These are phyloP conservation scores for Rhizomys pruinosus DNA, from an alignment of 2,113 vertebrate species.

Conservation along the genomic window DNA sequence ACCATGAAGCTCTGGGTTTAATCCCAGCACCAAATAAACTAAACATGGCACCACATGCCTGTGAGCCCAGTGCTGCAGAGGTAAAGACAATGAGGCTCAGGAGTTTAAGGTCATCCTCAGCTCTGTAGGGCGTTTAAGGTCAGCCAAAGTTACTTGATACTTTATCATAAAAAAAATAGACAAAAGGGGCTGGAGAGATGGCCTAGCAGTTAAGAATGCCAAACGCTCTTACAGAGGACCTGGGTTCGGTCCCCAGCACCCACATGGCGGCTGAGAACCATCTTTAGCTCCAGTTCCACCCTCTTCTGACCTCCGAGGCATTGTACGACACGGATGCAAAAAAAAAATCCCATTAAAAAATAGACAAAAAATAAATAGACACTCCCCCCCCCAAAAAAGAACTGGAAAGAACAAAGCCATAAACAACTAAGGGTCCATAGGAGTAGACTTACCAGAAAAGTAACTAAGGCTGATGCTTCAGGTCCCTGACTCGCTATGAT, in stretches of 20 bases:
- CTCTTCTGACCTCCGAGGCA: too few species aligned
- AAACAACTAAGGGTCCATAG: background rate
- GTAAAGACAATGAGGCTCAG: background rate
- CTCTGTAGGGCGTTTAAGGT: background rate
- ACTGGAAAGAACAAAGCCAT: background rate
- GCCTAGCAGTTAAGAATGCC: too few species aligned
- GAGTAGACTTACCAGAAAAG: background rate
- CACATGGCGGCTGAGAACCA: too few species aligned
- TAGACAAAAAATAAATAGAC: too few species aligned
- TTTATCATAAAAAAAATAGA: background rate
- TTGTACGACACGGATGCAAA: too few species aligned
- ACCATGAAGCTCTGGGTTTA: rapidly evolving
- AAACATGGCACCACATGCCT: background rate
- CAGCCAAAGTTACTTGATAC: background rate
- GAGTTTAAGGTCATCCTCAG: background rate
- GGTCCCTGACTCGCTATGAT: background rate
- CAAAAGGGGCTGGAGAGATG: too few species aligned
- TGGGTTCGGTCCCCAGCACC: too few species aligned
- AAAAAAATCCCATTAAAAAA: too few species aligned
- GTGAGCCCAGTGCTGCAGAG: background rate
- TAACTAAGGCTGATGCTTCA: background rate
- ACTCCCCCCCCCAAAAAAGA: background rate
- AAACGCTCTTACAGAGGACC: too few species aligned
- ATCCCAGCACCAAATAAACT: background rate
- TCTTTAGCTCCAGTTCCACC: too few species aligned